Evolutionary conservation across 2,888 invertebrate species (phyloP), one percentile per base, ranked within the genome.

Genomic region (Caenorhabditis parvicauda): DNA sequence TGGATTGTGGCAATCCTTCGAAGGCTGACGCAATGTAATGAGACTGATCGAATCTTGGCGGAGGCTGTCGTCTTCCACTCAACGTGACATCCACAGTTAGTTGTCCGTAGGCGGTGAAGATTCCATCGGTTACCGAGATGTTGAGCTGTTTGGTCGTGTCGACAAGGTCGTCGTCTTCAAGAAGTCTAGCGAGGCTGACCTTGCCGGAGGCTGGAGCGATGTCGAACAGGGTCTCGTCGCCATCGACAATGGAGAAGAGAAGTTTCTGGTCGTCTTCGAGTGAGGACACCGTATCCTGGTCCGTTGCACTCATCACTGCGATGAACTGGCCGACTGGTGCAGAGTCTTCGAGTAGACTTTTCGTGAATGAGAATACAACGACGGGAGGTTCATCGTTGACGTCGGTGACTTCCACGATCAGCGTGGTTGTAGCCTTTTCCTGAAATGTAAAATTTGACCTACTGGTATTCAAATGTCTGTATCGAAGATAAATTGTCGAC

Each of bases 61-160:
- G 59, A 9, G 56, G 54, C 14, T 61, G 54, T 48, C 65, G 39
- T 6, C 38, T 44, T 32, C 72, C 74, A 19, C 61, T 59, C 21
- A 62, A 44, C 14, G 48, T 21, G 17, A 62, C 32, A 2, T 51
- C 65, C 7, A 84, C 81, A 37, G 75, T 72, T 7, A 85, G 82
- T 35, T 81, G 73, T 1, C 91, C 88, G 83, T 90, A 93, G 67
- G 88, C 89, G 6, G 91, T 92, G 84, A 92, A 93, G 35, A 94
- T 91, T 29, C 94, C 94, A 84, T 96, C 95, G 53, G 91, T 90
- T 37, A 92, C 94, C 1, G 93, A 93, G 29, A 95, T 88, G 84
- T 95, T 95, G 58, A 95, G 86, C 59, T 87, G 83, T 25, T 72
- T 70, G 19, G 47, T 45, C 2, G 49, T 41, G 14, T 64, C 61